phyloP scores from a whole-genome alignment of 1,140 invertebrate species.

The Nebria ingens region DNA sequence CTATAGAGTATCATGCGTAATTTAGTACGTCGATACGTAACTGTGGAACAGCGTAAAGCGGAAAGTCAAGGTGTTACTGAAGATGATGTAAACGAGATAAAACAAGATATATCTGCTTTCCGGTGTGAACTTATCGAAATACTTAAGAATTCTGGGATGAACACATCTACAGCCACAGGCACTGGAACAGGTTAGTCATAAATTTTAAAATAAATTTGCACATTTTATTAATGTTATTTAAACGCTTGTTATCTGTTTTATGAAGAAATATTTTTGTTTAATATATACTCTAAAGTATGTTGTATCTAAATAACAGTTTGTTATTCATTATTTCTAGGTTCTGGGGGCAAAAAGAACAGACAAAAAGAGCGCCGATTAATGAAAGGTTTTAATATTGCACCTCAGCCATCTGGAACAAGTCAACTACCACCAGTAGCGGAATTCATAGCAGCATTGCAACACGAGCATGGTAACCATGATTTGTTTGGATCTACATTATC shows the following conservation, averaged over 20 bases:
- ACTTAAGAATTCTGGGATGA: constrained; percentile 86
- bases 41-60: constrained; percentile 86
- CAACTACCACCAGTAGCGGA: constrained; percentile 63
- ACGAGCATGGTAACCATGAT: constrained; percentile 38
- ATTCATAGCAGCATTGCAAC: constrained; percentile 57
- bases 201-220: constrained; percentile 1
- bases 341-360: constrained; percentile 85
- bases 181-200: constrained; percentile 48
- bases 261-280: not conserved
- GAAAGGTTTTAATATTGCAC: constrained; percentile 88
- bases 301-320: not conserved
- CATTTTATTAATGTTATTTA: constrained; percentile 3
- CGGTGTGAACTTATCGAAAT: constrained; percentile 93
- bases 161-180: constrained; percentile 70
- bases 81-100: constrained; percentile 98
- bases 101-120: constrained; percentile 94
- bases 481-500: constrained; percentile 39
- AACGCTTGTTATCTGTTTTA: not conserved
- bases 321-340: constrained; percentile 45
- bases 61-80: constrained; percentile 95
- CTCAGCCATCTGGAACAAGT: constrained; percentile 44
- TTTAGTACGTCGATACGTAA: constrained; percentile 89
- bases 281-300: not conserved
- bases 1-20: constrained; percentile 87
- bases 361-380: constrained; percentile 84